Evolutionary conservation across 2,113 vertebrate genomes (phyloP).

Genomic region (Rutilus rutilus): DNA sequence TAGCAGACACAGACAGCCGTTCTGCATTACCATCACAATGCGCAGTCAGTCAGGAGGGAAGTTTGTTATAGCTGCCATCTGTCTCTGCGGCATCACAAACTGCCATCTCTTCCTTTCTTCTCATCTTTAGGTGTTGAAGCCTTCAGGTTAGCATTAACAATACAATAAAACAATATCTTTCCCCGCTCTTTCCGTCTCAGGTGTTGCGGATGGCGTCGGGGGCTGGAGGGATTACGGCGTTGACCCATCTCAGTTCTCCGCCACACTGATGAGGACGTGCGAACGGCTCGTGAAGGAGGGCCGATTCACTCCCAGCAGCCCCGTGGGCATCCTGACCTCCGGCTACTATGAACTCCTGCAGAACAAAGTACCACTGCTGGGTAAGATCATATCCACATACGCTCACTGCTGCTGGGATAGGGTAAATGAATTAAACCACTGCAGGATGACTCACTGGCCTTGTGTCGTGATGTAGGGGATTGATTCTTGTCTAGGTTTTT

Average conservation of each 20-base stretch:
- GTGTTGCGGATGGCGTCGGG: slow-evolving; percentile 96
- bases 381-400: slow-evolving; percentile 75
- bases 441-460: slow-evolving; percentile 23
- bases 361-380: slow-evolving; percentile 97
- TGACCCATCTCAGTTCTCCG: slow-evolving; percentile 98
- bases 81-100: not conserved
- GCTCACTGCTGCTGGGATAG: slow-evolving; percentile 11
- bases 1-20: not conserved
- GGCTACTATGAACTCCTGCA: slow-evolving; percentile 96
- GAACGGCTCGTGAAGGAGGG: slow-evolving; percentile 97
- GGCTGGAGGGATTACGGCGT: slow-evolving; percentile 99
- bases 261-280: slow-evolving; percentile 95
- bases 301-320: slow-evolving; percentile 90
- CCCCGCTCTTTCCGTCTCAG: slow-evolving; percentile 66
- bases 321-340: slow-evolving; percentile 93
- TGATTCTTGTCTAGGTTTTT: not conserved
- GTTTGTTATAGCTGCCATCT: not conserved
- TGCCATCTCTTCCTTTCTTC: not conserved
- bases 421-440: not conserved
- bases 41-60: not conserved
- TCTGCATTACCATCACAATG: slow-evolving; percentile 30
- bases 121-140: slow-evolving; percentile 7
- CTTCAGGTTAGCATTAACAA: not conserved
- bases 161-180: not conserved
- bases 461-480: not conserved